Percentiles rank a stretch among this genome's conserved stretches.
These are phyloP conservation scores for Carassius auratus DNA, from an alignment of 2,113 vertebrate genomes.

Conservation along the genomic window DNA sequence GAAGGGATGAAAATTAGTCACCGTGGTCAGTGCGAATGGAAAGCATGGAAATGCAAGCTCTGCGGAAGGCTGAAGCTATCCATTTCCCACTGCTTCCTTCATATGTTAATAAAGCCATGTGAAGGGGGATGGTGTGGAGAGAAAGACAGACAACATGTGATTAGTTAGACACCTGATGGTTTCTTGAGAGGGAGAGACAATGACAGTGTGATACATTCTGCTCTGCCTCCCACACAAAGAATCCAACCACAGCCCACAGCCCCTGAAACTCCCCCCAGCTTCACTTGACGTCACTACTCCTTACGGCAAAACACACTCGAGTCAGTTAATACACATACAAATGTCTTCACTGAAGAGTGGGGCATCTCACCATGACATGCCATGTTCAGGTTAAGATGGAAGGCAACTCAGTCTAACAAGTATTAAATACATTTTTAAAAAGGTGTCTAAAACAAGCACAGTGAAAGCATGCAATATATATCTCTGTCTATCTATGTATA, in stretches of 20 bases:
- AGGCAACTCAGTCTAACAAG: neutral
- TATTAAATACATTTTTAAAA: neutral
- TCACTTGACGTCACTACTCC: neutral
- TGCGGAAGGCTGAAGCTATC: slow-evolving; percentile 29
- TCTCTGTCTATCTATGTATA: no score
- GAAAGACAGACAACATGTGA: slow-evolving; percentile 13
- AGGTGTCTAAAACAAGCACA: neutral
- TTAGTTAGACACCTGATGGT: slow-evolving; percentile 62
- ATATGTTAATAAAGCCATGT: slow-evolving; percentile 71
- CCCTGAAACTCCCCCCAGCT: neutral
- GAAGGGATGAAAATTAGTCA: neutral
- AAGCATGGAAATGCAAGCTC: slow-evolving; percentile 40
- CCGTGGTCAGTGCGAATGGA: slow-evolving; percentile 49
- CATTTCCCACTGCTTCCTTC: slow-evolving; percentile 68
- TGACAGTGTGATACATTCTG: slow-evolving; percentile 64
- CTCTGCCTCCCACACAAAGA: slow-evolving; percentile 57
- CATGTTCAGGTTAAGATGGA: neutral
- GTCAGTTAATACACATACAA: neutral
- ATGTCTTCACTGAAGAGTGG: neutral
- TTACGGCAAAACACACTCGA: neutral
- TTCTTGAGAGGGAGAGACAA: slow-evolving; percentile 64
- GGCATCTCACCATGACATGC: neutral
- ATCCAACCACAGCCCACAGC: neutral
- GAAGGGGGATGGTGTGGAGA: neutral
- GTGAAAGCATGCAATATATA: neutral